Evolutionary conservation across 2,797 vertebrate genomes (phyloP), one percentile per base, ranked within the genome.

Genomic region (Lepus townsendii): DNA sequence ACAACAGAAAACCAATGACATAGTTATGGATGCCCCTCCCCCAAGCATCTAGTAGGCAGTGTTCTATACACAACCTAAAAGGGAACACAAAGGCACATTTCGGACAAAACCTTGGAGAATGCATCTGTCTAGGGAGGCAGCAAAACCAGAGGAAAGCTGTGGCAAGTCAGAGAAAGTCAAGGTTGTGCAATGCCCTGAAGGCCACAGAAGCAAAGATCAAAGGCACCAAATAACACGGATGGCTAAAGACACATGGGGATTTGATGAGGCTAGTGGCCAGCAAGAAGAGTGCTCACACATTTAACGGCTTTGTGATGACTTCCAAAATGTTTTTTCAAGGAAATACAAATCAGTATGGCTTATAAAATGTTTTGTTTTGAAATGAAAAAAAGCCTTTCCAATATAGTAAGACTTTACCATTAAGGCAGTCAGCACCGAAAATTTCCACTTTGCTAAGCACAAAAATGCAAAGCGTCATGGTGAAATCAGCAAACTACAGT

Each of bases 401-500:
- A 79, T 60, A 78, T 87, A 90, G 83, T 60, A n/a, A 79, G 72
- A 5, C n/a, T 88, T 95, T 50, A 54, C 95, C 82, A 93, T 95
- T 98, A 97, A 90, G 71, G 27, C 77, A 96, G 35, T 84, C 88
- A 93, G 68, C 38, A 93, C 76, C 94, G 87, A 95, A 96, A 95
- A 95, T 71, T 93, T 97, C 80, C 27, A 7, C 11, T 75, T 83
- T 96, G 84, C 63, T 83, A 96, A 88, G 82, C 87, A 92, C 54
- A 96, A 78, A 94, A 72, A 3, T 7, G 71, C 94, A 71, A 75
- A 98, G 75, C 94, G 52, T 77, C 90, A 96, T 73, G 97, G 96
- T 95, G 96, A 97, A 96, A 96, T 96, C 66, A 82, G 91, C 94
- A 92, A 98, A 96, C 82, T 94, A 89, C 35, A 75, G 79, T 95